Percentiles rank a stretch among this genome's conserved stretches.
Evolutionary conservation across 2,888 invertebrate genomes (phyloP).

Genomic region (Mylabris sibirica): DNA sequence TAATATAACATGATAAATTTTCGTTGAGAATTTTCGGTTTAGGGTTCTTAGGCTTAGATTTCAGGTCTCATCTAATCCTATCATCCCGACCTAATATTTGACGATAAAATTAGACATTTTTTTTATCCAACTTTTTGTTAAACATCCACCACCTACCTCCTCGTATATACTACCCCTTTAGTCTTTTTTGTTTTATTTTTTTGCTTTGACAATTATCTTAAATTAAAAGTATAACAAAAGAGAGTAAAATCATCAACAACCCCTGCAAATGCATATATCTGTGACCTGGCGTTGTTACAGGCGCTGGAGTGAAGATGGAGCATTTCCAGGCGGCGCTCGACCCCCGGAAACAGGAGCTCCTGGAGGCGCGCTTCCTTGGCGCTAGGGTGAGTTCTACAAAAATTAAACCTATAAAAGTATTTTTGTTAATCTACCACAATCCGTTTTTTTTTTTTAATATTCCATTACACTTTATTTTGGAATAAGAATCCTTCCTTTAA

Average conservation of each 20-base stretch:
- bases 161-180: background rate
- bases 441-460: background rate
- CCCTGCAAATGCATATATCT: conserved; percentile 54
- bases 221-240: background rate
- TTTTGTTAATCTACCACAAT: background rate
- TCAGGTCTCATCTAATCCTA: conserved; percentile 12
- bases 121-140: background rate
- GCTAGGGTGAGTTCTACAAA: conserved; percentile 79
- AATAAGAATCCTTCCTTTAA: background rate
- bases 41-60: conserved; percentile 9
- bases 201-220: background rate
- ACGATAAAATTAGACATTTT: background rate
- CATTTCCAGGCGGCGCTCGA: conserved; percentile 96
- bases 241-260: conserved; percentile 31
- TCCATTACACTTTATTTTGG: background rate
- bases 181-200: background rate
- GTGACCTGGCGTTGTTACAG: conserved; percentile 65
- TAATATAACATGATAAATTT: background rate
- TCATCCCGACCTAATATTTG: background rate
- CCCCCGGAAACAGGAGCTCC: conserved; percentile 97
- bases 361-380: conserved; percentile 97
- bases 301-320: conserved; percentile 95
- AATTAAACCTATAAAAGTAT: conserved; percentile 25
- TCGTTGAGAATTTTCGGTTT: background rate
- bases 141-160: background rate